phyloP scores from a whole-genome alignment of 2,888 invertebrate genomes.

The Scotopteryx bipunctaria region DNA sequence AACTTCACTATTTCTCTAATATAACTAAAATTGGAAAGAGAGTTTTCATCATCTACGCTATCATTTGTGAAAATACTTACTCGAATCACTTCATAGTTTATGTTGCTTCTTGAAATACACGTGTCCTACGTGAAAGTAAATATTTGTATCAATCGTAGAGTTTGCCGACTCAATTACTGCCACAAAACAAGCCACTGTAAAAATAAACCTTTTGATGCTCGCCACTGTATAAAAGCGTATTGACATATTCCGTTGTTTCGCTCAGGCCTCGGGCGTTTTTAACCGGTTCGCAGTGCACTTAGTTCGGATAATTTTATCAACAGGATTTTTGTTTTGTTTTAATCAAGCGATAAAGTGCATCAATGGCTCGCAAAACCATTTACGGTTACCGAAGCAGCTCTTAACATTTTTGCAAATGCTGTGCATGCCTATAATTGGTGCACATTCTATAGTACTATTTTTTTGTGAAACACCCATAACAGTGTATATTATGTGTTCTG shows the following conservation, averaged over 20 bases:
- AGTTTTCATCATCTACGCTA: too few relatives aligned
- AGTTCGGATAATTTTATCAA: slow-evolving; percentile 52
- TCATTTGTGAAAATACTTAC: too few relatives aligned
- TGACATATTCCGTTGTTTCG: slow-evolving; percentile 50
- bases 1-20: too few relatives aligned
- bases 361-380: slow-evolving; percentile 14
- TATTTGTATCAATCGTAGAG: slow-evolving; percentile 63
- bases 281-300: slow-evolving; percentile 42
- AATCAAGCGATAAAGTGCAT: slow-evolving; percentile 36
- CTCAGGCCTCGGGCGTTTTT: slow-evolving; percentile 35
- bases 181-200: slow-evolving; percentile 63
- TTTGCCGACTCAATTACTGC: slow-evolving; percentile 67
- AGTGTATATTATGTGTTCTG: too few relatives aligned
- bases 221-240: slow-evolving; percentile 53
- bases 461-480: too few relatives aligned
- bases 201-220: slow-evolving; percentile 65
- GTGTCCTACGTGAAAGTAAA: slow-evolving; percentile 42
- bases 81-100: too few relatives aligned
- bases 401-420: not conserved
- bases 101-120: too few relatives aligned
- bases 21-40: too few relatives aligned
- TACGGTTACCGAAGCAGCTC: slow-evolving; percentile 5
- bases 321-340: slow-evolving; percentile 37
- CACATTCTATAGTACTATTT: too few relatives aligned
- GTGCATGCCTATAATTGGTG: too few relatives aligned